These are phyloP conservation scores for Aselliscus stoliczkanus DNA, from an alignment of 2,797 vertebrate genomes.

Conservation along the genomic window DNA sequence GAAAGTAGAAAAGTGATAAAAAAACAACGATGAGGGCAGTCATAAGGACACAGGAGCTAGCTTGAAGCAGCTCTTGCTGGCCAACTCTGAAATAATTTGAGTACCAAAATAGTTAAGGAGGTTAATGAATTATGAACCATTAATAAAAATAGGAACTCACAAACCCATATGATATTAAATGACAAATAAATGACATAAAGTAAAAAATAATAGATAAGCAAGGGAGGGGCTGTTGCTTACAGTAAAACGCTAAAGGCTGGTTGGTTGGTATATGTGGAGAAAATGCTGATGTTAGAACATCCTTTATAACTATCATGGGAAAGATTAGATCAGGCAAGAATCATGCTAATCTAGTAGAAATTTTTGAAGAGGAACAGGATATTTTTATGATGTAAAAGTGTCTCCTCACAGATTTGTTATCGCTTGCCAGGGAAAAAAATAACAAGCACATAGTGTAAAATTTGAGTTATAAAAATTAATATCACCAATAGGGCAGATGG, in stretches of 20 bases:
- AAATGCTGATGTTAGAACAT: not conserved
- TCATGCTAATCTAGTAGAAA: not conserved
- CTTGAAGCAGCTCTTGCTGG: not conserved
- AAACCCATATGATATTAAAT: not conserved
- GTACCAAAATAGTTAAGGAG: not conserved
- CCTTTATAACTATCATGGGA: not conserved
- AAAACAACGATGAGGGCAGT: not conserved
- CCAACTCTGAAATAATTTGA: not conserved
- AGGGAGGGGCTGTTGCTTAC: not conserved
- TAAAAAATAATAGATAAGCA: not conserved
- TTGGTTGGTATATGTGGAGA: not conserved
- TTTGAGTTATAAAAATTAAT: not conserved
- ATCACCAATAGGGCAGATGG: not conserved
- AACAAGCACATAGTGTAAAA: not conserved
- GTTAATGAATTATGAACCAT: not conserved
- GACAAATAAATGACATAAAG: not conserved
- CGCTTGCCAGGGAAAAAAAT: not conserved
- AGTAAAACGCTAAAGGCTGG: not conserved
- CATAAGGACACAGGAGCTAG: not conserved
- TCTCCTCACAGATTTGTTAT: not conserved
- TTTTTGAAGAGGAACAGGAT: slow-evolving; percentile 6
- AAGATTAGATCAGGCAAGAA: not conserved
- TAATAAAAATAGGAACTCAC: not conserved
- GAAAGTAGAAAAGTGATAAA: slow-evolving; percentile 12
- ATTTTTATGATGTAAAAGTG: not conserved